phyloP scores from a whole-genome alignment of 2,113 vertebrate species.

The Rhinichthys klamathensis region DNA sequence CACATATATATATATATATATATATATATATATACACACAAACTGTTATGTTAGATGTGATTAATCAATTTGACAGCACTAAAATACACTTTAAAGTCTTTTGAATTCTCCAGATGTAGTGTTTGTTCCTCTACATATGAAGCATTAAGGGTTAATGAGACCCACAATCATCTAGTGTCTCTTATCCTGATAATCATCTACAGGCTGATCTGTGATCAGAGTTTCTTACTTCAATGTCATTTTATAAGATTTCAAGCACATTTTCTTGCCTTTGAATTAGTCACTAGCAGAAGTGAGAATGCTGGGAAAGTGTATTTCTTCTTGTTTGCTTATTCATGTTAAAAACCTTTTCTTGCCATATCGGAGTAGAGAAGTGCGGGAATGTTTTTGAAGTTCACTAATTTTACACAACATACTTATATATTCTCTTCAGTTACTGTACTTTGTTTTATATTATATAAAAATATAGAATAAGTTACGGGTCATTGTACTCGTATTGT shows the following conservation, averaged over 20 bases:
- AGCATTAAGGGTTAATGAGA: neutral
- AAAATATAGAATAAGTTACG: neutral
- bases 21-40: too few relatives aligned
- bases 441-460: neutral
- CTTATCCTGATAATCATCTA: neutral
- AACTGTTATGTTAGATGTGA: too few relatives aligned
- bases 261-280: neutral
- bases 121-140: neutral
- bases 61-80: too few relatives aligned
- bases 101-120: neutral
- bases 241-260: neutral
- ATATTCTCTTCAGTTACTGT: neutral
- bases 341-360: neutral
- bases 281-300: neutral
- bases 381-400: neutral
- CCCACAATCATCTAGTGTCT: neutral
- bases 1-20: too few relatives aligned
- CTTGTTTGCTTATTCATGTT: neutral
- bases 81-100: neutral
- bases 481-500: neutral
- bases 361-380: neutral
- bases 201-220: constrained; percentile 14
- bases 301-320: neutral
- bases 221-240: neutral
- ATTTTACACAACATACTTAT: neutral